phyloP scores from a whole-genome alignment of 1,140 invertebrate genomes.

The Stratiolaelaps scimitus region DNA sequence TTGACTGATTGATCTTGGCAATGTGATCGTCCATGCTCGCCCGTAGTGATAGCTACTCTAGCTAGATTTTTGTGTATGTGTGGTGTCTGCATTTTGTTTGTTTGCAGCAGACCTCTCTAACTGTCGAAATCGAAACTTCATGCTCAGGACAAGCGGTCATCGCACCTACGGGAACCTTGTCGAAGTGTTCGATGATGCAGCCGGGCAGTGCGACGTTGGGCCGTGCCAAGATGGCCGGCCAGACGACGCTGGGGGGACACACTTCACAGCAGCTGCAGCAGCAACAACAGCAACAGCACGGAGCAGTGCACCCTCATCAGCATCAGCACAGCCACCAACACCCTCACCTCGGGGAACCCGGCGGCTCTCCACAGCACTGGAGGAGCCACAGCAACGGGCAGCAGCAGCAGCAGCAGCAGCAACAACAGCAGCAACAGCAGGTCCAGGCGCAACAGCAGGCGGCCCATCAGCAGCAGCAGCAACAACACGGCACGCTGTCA shows the following conservation, averaged over 20 bases:
- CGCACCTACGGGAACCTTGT: conserved; percentile 24
- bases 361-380: too few relatives aligned
- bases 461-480: conserved; percentile 1
- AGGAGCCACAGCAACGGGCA: too few relatives aligned
- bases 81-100: not conserved
- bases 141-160: conserved; percentile 27
- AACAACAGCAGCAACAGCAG: conserved; percentile 27
- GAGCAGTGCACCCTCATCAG: not conserved
- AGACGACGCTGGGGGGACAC: conserved; percentile 1
- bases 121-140: conserved; percentile 27
- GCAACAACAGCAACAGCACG: conserved; percentile 24
- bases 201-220: conserved; percentile 20
- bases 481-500: not conserved
- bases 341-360: too few relatives aligned
- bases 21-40: too few relatives aligned
- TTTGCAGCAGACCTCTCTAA: conserved; percentile 26
- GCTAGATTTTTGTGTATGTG: too few relatives aligned
- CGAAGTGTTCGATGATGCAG: conserved; percentile 27
- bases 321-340: too few relatives aligned
- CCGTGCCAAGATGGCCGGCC: conserved; percentile 5
- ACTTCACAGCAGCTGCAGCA: conserved; percentile 4
- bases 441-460: not conserved
- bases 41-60: too few relatives aligned
- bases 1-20: too few relatives aligned
- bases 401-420: not conserved